Percentiles rank a stretch among this genome's conserved stretches.
phyloP scores from a whole-genome alignment of 2,888 invertebrate genomes.

The Lycocerus yunnanus region DNA sequence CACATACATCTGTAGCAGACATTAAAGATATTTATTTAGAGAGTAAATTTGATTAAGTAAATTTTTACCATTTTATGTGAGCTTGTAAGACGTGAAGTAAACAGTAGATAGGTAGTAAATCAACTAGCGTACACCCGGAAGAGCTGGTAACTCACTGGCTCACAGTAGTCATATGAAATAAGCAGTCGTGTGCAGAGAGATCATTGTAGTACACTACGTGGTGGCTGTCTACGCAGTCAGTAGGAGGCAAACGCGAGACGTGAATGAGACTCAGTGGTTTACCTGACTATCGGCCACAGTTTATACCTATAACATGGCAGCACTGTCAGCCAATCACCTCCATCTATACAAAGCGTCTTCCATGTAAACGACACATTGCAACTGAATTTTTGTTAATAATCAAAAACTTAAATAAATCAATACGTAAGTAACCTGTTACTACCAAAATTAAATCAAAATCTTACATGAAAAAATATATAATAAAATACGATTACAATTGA shows the following conservation, averaged over 20 bases:
- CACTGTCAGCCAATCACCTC: slow-evolving; percentile 50
- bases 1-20: slow-evolving; percentile 3
- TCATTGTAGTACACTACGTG: slow-evolving; percentile 49
- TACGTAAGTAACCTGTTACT: not conserved
- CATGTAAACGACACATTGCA: slow-evolving; percentile 27
- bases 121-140: slow-evolving; percentile 47
- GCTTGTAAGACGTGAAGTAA: slow-evolving; percentile 53
- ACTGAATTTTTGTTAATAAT: slow-evolving; percentile 14
- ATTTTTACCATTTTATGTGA: slow-evolving; percentile 52
- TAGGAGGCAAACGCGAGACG: slow-evolving; percentile 48
- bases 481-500: not conserved
- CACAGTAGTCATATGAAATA: slow-evolving; percentile 49
- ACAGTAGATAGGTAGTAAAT: slow-evolving; percentile 48
- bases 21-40: slow-evolving; percentile 29
- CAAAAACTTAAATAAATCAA: not conserved
- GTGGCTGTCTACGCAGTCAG: slow-evolving; percentile 53
- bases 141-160: slow-evolving; percentile 54
- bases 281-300: slow-evolving; percentile 56
- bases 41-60: slow-evolving; percentile 32
- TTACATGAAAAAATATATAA: not conserved
- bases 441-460: not conserved
- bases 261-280: slow-evolving; percentile 50
- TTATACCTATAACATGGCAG: slow-evolving; percentile 59
- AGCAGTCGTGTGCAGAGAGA: slow-evolving; percentile 52
- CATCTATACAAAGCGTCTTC: slow-evolving; percentile 26